phyloP scores from a whole-genome alignment of 2,113 vertebrate species.

The Cygnus atratus region DNA sequence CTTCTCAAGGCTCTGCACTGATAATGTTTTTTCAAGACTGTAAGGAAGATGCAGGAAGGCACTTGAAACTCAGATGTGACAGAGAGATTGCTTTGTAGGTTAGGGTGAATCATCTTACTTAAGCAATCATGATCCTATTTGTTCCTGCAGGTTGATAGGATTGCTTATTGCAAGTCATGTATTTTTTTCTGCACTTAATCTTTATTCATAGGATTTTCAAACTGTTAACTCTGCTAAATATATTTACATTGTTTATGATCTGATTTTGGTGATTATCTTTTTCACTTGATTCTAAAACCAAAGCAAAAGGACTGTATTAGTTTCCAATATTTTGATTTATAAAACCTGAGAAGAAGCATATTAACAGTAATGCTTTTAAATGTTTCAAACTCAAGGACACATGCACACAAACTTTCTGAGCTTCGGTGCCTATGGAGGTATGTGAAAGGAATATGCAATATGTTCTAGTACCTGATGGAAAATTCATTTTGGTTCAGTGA shows the following conservation, averaged over 20 bases:
- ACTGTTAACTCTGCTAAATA: neutral
- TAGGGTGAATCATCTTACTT: neutral
- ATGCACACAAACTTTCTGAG: neutral
- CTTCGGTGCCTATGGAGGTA: neutral
- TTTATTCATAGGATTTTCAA: constrained; percentile 39
- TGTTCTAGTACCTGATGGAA: neutral
- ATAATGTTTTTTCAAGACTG: neutral
- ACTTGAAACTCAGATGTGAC: neutral
- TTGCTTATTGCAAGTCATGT: neutral
- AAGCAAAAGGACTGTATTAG: neutral
- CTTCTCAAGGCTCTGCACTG: neutral
- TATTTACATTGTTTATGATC: neutral
- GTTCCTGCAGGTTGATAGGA: constrained; percentile 3
- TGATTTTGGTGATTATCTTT: neutral
- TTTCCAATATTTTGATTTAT: neutral
- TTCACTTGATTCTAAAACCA: neutral
- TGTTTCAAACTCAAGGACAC: neutral
- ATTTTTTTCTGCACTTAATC: neutral
- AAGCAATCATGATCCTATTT: neutral
- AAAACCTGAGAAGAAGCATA: neutral
- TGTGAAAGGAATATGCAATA: neutral
- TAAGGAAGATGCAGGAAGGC: neutral
- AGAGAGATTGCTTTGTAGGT: constrained; percentile 12
- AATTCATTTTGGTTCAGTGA: neutral
- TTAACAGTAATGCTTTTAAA: neutral